These are phyloP conservation scores for Nebria brevicollis DNA, from an alignment of 2,888 invertebrate genomes.

Conservation along the genomic window DNA sequence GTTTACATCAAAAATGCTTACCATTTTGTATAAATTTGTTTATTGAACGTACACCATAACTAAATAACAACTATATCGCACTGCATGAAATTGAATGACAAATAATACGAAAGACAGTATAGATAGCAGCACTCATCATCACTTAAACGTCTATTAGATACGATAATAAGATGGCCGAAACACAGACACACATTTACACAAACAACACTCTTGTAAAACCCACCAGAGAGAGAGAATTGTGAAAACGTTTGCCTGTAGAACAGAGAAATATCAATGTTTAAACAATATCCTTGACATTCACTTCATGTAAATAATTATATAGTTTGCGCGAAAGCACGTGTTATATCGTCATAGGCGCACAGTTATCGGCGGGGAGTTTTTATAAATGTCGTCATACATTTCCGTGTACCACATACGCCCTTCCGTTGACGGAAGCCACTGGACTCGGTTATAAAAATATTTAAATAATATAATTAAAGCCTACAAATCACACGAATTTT, in stretches of 20 bases:
- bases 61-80: slow-evolving; percentile 4
- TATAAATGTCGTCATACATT: slow-evolving; percentile 5
- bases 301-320: slow-evolving; percentile 42
- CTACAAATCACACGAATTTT: neutral
- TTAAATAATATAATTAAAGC: neutral
- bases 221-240: neutral
- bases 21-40: slow-evolving; percentile 27
- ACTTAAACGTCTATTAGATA: slow-evolving; percentile 19
- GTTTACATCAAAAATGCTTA: slow-evolving; percentile 19
- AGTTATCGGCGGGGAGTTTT: slow-evolving; percentile 3
- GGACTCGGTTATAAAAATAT: neutral
- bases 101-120: slow-evolving; percentile 8
- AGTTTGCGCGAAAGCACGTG: slow-evolving; percentile 38
- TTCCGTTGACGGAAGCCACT: neutral
- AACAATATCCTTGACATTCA: slow-evolving; percentile 44
- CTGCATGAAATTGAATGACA: slow-evolving; percentile 14
- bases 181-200: neutral
- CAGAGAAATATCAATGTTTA: slow-evolving; percentile 27
- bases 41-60: slow-evolving; percentile 33
- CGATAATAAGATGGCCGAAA: slow-evolving; percentile 32
- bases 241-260: neutral
- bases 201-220: neutral
- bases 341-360: slow-evolving; percentile 26
- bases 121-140: slow-evolving; percentile 42
- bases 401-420: slow-evolving; percentile 17